A percentile compares a stretch with the other conserved stretches of the same genome.
Conservation (phyloP, 1,140 invertebrate species). For the Formica selysi region DNA sequence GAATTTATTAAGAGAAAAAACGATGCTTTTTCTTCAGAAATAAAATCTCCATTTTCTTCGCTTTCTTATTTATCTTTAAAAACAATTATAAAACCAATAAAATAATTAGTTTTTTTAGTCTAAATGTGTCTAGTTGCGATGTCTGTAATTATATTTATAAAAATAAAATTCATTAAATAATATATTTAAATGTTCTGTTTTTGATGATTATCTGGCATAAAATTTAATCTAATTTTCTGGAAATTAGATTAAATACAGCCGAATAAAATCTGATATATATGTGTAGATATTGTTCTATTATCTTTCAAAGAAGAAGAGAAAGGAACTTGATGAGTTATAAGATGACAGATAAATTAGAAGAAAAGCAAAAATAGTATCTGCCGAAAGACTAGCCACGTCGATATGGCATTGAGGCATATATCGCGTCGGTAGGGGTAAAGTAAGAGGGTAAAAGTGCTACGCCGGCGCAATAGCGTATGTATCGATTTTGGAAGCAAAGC, state of each 20-base stretch:
- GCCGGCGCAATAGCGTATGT: slow-evolving; percentile 80
- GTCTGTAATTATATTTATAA: not conserved
- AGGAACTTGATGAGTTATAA: not conserved
- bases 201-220: not conserved
- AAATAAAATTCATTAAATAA: not conserved
- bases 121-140: not conserved
- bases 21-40: too few relatives aligned
- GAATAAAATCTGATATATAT: not conserved
- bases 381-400: slow-evolving; percentile 44
- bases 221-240: not conserved
- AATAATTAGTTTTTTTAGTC: too few relatives aligned
- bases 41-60: too few relatives aligned
- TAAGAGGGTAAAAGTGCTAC: slow-evolving; percentile 72
- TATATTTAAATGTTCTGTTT: not conserved
- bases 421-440: slow-evolving; percentile 45
- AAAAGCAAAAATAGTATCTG: slow-evolving; percentile 35
- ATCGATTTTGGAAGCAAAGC: slow-evolving; percentile 82
- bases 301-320: not conserved
- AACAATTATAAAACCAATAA: too few relatives aligned
- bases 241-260: not conserved
- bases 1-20: not conserved
- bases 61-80: too few relatives aligned
- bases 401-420: slow-evolving; percentile 46
- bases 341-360: slow-evolving; percentile 9
- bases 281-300: not conserved